phyloP scores from a whole-genome alignment of 2,888 invertebrate species.

The Calameuta filiformis region DNA sequence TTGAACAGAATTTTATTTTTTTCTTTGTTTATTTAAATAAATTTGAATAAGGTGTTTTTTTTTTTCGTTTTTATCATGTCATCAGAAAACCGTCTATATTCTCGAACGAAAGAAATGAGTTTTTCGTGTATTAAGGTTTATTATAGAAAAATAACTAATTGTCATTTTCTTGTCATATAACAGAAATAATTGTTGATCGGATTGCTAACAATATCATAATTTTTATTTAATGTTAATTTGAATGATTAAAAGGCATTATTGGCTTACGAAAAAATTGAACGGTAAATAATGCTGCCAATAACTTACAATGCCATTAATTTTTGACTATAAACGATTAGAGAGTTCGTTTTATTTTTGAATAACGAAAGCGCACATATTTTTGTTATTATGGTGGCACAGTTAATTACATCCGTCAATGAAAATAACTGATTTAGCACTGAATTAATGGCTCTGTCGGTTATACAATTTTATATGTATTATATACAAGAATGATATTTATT shows the following conservation, averaged over 20 bases:
- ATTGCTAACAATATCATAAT: not conserved
- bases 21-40: not conserved
- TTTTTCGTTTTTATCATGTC: not conserved
- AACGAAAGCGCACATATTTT: not conserved
- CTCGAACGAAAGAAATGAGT: not conserved
- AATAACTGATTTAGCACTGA: not conserved
- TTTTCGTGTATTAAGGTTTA: not conserved
- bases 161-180: not conserved
- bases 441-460: not conserved
- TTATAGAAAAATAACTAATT: not conserved
- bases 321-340: not conserved
- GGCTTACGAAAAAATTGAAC: not conserved
- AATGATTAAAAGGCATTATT: not conserved
- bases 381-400: not conserved
- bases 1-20: not conserved
- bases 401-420: not conserved
- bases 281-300: not conserved
- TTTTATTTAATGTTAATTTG: not conserved
- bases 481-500: conserved; percentile 14
- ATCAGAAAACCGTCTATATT: not conserved
- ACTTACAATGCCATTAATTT: not conserved
- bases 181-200: not conserved
- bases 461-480: conserved; percentile 7
- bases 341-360: not conserved
- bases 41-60: not conserved